Percentiles rank a stretch among this genome's conserved stretches.
phyloP scores from a whole-genome alignment of 2,888 invertebrate species.

The Calameuta pallipes region DNA sequence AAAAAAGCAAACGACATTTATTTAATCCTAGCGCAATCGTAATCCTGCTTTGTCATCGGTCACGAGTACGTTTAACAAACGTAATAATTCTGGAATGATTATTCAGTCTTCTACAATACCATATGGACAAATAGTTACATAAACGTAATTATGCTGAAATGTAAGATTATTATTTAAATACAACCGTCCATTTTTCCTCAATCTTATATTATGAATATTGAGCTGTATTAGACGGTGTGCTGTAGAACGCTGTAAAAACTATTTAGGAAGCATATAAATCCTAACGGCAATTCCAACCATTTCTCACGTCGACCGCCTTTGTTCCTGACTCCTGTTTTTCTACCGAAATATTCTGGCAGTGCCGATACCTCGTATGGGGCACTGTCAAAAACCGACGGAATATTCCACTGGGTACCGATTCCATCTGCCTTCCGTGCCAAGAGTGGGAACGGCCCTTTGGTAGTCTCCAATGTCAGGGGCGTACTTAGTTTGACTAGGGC shows the following conservation, averaged over 20 bases:
- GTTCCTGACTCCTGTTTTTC: neutral
- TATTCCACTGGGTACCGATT: constrained; percentile 44
- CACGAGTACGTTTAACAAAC: neutral
- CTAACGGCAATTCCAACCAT: neutral
- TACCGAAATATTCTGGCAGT: constrained; percentile 5
- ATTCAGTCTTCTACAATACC: neutral
- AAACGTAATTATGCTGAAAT: neutral
- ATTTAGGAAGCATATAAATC: neutral
- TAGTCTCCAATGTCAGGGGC: constrained; percentile 10
- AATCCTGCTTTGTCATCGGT: neutral
- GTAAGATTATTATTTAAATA: neutral
- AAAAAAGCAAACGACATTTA: neutral
- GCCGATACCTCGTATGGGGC: constrained; percentile 1
- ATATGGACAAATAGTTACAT: neutral
- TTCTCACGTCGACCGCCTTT: neutral
- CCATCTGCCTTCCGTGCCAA: constrained; percentile 40
- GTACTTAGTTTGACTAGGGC: neutral
- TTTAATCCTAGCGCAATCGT: neutral
- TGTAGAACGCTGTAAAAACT: neutral
- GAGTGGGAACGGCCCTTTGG: constrained; percentile 19
- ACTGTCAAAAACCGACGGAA: constrained; percentile 42
- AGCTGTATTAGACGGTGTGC: neutral
- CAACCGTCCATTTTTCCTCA: neutral
- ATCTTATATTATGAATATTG: neutral
- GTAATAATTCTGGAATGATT: neutral